These are phyloP conservation scores for Punctoribates punctum DNA, from an alignment of 2,888 invertebrate species.

Conservation along the genomic window DNA sequence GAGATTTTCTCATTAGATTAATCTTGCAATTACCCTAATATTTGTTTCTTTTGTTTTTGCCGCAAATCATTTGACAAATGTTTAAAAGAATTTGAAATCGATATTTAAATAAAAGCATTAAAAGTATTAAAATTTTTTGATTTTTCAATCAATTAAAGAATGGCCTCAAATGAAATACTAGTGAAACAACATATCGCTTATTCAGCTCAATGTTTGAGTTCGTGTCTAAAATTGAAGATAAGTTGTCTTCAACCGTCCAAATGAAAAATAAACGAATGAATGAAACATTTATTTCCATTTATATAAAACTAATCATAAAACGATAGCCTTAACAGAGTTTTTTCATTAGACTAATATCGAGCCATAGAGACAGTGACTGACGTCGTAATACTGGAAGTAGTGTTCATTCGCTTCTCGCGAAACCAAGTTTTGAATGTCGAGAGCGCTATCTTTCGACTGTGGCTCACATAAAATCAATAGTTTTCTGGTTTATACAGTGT, in stretches of 20 bases:
- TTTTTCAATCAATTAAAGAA: not conserved
- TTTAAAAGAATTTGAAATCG: too few relatives aligned
- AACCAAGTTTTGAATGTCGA: not conserved
- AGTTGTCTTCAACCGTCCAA: constrained; percentile 25
- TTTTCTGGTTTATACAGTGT: constrained; percentile 22
- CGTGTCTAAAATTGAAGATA: constrained; percentile 11
- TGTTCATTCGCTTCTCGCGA: too few relatives aligned
- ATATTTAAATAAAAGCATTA: too few relatives aligned
- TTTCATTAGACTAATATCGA: too few relatives aligned
- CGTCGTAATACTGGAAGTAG: too few relatives aligned
- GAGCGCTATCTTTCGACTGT: constrained; percentile 10
- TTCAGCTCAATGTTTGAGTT: not conserved
- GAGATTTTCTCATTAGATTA: too few relatives aligned
- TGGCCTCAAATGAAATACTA: not conserved
- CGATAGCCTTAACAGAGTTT: not conserved
- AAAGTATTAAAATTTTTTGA: too few relatives aligned
- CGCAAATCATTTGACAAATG: too few relatives aligned
- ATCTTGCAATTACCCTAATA: too few relatives aligned
- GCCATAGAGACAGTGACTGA: too few relatives aligned
- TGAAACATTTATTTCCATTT: not conserved
- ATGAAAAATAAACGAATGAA: constrained; percentile 5
- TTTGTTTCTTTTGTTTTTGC: too few relatives aligned
- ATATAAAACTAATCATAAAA: constrained; percentile 21
- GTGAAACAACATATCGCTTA: not conserved
- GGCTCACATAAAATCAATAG: constrained; percentile 1